These are phyloP conservation scores for Pycnomerus fuliginosus DNA, from an alignment of 2,888 invertebrate genomes.

Conservation along the genomic window DNA sequence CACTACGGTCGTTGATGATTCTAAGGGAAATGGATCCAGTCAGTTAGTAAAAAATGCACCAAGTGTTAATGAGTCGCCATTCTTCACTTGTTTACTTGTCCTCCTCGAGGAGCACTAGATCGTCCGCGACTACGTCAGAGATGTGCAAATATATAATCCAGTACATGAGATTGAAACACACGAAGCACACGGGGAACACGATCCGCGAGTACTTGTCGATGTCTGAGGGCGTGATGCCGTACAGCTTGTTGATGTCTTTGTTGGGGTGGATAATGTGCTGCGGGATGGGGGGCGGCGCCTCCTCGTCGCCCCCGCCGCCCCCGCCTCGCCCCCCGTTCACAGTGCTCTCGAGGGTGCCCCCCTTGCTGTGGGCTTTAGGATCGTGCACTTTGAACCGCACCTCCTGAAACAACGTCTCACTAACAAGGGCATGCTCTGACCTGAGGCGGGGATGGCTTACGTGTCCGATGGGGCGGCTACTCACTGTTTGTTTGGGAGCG, in stretches of 20 bases:
- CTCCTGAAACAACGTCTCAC: slow-evolving; percentile 77
- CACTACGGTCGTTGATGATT: slow-evolving; percentile 38
- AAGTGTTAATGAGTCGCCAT: slow-evolving; percentile 37
- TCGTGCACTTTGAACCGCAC: slow-evolving; percentile 94
- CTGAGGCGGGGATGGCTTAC: slow-evolving; percentile 26
- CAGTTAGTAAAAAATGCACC: slow-evolving; percentile 38
- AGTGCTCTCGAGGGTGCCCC: slow-evolving; percentile 87
- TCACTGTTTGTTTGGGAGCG: slow-evolving; percentile 76
- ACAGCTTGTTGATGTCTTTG: slow-evolving; percentile 89
- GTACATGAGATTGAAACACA: slow-evolving; percentile 98
- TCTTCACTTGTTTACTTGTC: slow-evolving; percentile 58
- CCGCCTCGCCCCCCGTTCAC: slow-evolving; percentile 75
- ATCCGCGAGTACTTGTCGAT: slow-evolving; percentile 99
- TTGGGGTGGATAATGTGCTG: slow-evolving; percentile 83
- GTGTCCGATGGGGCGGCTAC: slow-evolving; percentile 53
- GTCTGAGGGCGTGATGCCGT: slow-evolving; percentile 93
- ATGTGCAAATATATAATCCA: slow-evolving; percentile 97
- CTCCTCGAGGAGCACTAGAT: slow-evolving; percentile 78
- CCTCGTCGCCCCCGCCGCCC: slow-evolving; percentile 56
- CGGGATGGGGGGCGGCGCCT: slow-evolving; percentile 65
- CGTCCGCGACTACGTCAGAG: slow-evolving; percentile 93
- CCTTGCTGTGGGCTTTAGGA: slow-evolving; percentile 91
- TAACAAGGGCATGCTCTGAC: slow-evolving; percentile 52
- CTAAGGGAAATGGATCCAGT: slow-evolving; percentile 40
- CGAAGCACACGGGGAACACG: slow-evolving; percentile 97